phyloP scores from a whole-genome alignment of 2,888 invertebrate species.

The Caenorhabditis wallacei region DNA sequence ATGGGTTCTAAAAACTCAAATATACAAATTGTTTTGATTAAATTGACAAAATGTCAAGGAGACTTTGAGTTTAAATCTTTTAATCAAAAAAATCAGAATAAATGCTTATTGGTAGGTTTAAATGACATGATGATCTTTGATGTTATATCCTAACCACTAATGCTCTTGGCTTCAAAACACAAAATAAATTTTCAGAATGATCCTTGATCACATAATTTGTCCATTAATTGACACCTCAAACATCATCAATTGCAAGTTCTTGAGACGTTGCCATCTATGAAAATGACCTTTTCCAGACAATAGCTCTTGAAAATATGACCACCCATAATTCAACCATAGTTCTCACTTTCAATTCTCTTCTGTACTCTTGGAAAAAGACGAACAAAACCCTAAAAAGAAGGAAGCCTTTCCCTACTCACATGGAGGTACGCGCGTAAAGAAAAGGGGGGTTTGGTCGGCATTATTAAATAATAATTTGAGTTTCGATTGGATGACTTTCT shows the following conservation, averaged over 20 bases:
- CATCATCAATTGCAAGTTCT: conserved; percentile 21
- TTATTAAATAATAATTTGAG: conserved; percentile 66
- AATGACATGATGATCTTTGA: no score
- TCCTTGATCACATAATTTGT: no score
- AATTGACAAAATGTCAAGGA: no score
- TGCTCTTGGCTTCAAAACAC: no score
- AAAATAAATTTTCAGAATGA: no score
- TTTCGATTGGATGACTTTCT: conserved; percentile 63
- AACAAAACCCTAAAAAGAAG: conserved; percentile 27
- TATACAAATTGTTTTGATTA: no score
- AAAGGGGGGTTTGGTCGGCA: conserved; percentile 51
- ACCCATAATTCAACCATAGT: conserved; percentile 25
- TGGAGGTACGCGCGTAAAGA: not conserved
- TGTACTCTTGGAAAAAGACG: conserved; percentile 11
- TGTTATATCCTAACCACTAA: no score
- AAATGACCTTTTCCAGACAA: conserved; percentile 51
- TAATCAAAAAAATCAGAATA: no score
- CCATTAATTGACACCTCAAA: conserved; percentile 13
- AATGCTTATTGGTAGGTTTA: no score
- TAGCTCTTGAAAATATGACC: conserved; percentile 58
- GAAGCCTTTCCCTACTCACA: conserved; percentile 6
- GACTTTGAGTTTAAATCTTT: no score
- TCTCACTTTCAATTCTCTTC: conserved; percentile 50
- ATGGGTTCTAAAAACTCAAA: no score
- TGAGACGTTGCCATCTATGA: conserved; percentile 4